These are phyloP conservation scores for Xenopus laevis DNA, from an alignment of 2,113 vertebrate species.

Conservation along the genomic window DNA sequence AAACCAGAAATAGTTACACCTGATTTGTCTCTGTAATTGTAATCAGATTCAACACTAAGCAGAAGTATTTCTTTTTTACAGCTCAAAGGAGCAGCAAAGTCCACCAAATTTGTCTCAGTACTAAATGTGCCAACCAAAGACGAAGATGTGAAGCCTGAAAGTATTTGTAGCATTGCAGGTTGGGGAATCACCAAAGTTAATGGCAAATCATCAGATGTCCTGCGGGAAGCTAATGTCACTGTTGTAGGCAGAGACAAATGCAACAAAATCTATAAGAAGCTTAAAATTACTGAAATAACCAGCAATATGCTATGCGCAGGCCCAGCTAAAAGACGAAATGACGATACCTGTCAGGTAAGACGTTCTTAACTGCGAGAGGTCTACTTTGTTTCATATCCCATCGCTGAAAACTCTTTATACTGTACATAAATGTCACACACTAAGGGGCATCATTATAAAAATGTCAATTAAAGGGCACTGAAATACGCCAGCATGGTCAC, in stretches of 20 bases:
- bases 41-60: too few species aligned
- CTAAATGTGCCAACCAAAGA: background rate
- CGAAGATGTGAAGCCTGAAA: background rate
- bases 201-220: background rate
- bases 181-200: background rate
- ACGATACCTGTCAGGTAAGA: background rate
- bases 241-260: background rate
- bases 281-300: background rate
- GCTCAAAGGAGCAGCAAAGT: constrained; percentile 1
- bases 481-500: too few species aligned
- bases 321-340: background rate
- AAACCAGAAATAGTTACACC: too few species aligned
- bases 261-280: constrained; percentile 6
- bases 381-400: too few species aligned
- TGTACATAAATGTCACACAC: too few species aligned
- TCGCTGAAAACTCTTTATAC: too few species aligned
- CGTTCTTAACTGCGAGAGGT: background rate
- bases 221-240: constrained; percentile 19
- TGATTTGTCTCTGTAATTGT: too few species aligned
- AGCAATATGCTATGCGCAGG: constrained; percentile 24
- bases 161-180: constrained; percentile 1
- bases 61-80: background rate
- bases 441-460: too few species aligned
- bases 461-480: too few species aligned
- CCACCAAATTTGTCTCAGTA: background rate